A percentile compares a stretch with the other conserved stretches of the same genome.
These are phyloP conservation scores for Andrena fulva DNA, from an alignment of 2,888 invertebrate species.

Conservation along the genomic window DNA sequence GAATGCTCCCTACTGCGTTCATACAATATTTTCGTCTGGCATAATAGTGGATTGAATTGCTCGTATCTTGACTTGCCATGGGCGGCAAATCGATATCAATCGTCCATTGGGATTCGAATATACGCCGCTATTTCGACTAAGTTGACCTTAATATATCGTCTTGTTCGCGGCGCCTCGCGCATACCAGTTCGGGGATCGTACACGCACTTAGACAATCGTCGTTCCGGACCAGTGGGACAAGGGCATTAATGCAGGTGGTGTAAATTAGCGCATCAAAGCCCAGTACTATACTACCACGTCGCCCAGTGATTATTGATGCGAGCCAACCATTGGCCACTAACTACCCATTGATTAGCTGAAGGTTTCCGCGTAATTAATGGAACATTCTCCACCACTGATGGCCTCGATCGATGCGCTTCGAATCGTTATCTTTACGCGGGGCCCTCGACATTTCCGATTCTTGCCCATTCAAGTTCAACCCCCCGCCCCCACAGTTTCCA, in stretches of 20 bases:
- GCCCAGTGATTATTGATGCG: conserved; percentile 82
- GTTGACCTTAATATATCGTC: conserved; percentile 61
- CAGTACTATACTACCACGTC: conserved; percentile 71
- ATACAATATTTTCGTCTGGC: neutral
- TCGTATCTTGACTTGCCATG: neutral
- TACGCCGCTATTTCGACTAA: conserved; percentile 28
- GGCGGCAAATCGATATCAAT: conserved; percentile 9
- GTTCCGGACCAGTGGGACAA: conserved; percentile 69
- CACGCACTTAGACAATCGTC: conserved; percentile 71
- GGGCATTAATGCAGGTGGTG: conserved; percentile 77
- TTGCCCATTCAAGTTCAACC: neutral
- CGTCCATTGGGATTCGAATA: conserved; percentile 7
- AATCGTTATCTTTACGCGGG: conserved; percentile 20
- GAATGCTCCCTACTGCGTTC: neutral
- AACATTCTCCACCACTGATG: conserved; percentile 74
- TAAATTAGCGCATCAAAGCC: conserved; percentile 82
- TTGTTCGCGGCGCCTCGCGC: conserved; percentile 45
- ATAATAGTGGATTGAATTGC: neutral
- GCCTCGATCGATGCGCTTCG: conserved; percentile 37
- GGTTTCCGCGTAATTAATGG: conserved; percentile 82
- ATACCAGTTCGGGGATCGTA: conserved; percentile 51
- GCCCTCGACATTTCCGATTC: neutral
- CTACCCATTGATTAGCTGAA: conserved; percentile 82
- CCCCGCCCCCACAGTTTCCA: too few relatives aligned
- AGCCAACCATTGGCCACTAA: conserved; percentile 81